Evolutionary conservation across 2,888 invertebrate genomes (phyloP).

Genomic region (Tipula confusa): DNA sequence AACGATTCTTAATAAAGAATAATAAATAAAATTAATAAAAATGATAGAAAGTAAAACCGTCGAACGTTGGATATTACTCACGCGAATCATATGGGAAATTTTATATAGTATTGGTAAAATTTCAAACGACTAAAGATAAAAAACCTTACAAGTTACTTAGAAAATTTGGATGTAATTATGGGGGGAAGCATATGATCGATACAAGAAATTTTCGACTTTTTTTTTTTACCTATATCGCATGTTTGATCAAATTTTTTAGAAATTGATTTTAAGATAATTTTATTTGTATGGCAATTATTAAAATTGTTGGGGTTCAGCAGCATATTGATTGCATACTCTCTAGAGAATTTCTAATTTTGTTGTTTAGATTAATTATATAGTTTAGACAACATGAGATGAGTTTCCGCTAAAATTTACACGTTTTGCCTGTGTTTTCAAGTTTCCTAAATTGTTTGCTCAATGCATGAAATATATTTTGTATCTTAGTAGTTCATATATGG

Average conservation of each 20-base stretch:
- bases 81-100: constrained; percentile 12
- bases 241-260: neutral
- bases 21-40: neutral
- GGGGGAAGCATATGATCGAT: neutral
- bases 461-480: too few species aligned
- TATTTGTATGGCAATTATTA: neutral
- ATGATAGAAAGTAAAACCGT: neutral
- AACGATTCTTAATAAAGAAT: neutral
- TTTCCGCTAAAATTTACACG: too few species aligned
- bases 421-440: too few species aligned
- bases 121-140: neutral
- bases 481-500: too few species aligned
- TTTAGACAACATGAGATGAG: too few species aligned
- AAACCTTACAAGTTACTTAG: too few species aligned
- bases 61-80: neutral
- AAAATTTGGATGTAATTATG: too few species aligned
- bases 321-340: neutral
- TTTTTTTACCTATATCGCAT: neutral
- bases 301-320: neutral
- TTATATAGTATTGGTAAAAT: neutral
- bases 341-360: neutral
- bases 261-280: constrained; percentile 3
- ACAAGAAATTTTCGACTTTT: neutral
- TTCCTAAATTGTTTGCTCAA: too few species aligned
- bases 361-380: too few species aligned